A percentile compares a stretch with the other conserved stretches of the same genome.
Evolutionary conservation across 2,888 invertebrate species (phyloP).

Genomic region (Neoitamus cyanurus): DNA sequence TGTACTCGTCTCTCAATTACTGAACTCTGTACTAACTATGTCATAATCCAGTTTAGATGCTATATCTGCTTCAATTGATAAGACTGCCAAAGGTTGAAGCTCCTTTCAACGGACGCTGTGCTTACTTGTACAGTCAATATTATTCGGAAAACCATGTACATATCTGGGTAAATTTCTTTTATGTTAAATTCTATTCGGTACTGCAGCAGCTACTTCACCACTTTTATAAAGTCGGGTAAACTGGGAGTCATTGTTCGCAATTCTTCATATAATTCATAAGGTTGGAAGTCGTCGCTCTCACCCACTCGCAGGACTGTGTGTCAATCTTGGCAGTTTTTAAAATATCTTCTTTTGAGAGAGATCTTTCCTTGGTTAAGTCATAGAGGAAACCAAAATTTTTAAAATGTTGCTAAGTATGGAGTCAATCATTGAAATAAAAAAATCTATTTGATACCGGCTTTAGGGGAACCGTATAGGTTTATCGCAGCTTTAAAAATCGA

Average conservation of each 20-base stretch:
- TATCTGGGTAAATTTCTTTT: background rate
- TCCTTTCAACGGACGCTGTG: too few species aligned
- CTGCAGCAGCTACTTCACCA: background rate
- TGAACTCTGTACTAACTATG: too few species aligned
- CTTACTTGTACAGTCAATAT: background rate
- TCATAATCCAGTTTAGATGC: too few species aligned
- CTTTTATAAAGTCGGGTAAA: background rate
- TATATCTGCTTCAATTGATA: too few species aligned
- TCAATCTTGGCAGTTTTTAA: too few species aligned
- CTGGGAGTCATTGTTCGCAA: background rate
- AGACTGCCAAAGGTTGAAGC: too few species aligned
- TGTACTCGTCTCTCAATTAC: too few species aligned
- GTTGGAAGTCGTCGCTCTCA: too few species aligned
- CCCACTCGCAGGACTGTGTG: too few species aligned
- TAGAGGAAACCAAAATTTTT: background rate
- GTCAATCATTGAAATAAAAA: background rate
- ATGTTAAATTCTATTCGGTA: background rate
- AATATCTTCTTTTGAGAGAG: background rate
- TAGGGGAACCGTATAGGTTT: background rate
- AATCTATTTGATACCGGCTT: background rate
- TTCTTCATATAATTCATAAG: background rate
- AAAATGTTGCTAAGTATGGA: background rate
- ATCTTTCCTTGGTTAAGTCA: background rate
- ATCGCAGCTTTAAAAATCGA: background rate
- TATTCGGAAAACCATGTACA: background rate